phyloP scores from a whole-genome alignment of 2,113 vertebrate genomes.

The Nesogale talazaci region DNA sequence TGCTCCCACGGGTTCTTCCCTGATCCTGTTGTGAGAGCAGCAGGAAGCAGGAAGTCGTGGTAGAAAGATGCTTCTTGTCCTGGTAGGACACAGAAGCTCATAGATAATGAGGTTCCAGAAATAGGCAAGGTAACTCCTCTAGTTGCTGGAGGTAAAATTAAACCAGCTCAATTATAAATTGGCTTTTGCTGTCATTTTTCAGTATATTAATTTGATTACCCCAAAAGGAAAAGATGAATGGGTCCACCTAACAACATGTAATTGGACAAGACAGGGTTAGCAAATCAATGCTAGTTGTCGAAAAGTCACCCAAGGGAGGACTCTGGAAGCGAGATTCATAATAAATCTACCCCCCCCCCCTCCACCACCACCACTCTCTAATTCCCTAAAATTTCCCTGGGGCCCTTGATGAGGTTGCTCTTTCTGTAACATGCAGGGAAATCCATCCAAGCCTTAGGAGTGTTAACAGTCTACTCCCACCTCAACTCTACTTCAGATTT shows the following conservation, averaged over 20 bases:
- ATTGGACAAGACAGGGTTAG: background rate
- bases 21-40: background rate
- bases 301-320: background rate
- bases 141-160: background rate
- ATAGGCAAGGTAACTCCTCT: background rate
- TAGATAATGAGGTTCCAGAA: background rate
- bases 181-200: background rate
- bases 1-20: background rate
- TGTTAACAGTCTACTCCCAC: background rate
- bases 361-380: background rate
- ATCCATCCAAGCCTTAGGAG: background rate
- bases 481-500: background rate
- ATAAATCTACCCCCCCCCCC: background rate
- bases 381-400: background rate
- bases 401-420: background rate
- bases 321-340: background rate
- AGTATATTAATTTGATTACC: constrained; percentile 5
- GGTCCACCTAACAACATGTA: background rate
- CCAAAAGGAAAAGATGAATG: background rate
- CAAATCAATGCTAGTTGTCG: background rate
- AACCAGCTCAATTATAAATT: background rate
- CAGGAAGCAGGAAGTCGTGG: no score
- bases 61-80: background rate
- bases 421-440: background rate
- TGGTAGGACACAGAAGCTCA: background rate